Evolutionary conservation across 2,888 invertebrate species (phyloP).

Genomic region (Norana najaformis): DNA sequence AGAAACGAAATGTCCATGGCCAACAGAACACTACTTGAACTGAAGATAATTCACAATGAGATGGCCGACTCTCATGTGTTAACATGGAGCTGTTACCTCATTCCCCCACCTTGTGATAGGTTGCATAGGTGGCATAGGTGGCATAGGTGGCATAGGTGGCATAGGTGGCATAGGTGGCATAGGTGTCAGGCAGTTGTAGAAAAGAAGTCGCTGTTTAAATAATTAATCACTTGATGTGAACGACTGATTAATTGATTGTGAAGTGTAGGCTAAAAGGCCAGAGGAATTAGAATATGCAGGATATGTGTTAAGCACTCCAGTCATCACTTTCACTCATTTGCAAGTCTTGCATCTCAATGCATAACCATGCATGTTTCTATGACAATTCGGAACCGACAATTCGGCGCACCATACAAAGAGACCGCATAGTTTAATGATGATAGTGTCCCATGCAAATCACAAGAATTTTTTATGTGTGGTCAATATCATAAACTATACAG

Average conservation of each 20-base stretch:
- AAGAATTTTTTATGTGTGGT: too few species aligned
- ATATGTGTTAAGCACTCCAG: neutral
- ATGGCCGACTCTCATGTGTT: neutral
- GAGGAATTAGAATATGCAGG: too few species aligned
- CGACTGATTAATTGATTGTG: neutral
- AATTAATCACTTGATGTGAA: neutral
- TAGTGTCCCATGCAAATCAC: too few species aligned
- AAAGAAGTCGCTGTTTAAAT: neutral
- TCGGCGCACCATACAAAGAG: too few species aligned
- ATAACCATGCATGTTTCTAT: too few species aligned
- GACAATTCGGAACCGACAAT: too few species aligned
- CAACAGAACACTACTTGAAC: neutral
- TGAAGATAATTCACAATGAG: neutral
- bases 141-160: neutral
- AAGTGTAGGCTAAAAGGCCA: neutral
- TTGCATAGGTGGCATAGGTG: neutral
- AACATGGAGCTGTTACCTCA: neutral
- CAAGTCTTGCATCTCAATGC: neutral
- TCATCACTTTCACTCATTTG: neutral
- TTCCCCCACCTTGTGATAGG: neutral
- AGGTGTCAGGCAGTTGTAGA: conserved; percentile 13
- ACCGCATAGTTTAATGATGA: too few species aligned
- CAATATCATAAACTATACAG: too few species aligned
- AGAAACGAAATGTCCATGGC: neutral
- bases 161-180: too few species aligned